A percentile compares a stretch with the other conserved stretches of the same genome.
Evolutionary conservation across 2,888 invertebrate species (phyloP).

Genomic region (Gandaritis pyraliata): DNA sequence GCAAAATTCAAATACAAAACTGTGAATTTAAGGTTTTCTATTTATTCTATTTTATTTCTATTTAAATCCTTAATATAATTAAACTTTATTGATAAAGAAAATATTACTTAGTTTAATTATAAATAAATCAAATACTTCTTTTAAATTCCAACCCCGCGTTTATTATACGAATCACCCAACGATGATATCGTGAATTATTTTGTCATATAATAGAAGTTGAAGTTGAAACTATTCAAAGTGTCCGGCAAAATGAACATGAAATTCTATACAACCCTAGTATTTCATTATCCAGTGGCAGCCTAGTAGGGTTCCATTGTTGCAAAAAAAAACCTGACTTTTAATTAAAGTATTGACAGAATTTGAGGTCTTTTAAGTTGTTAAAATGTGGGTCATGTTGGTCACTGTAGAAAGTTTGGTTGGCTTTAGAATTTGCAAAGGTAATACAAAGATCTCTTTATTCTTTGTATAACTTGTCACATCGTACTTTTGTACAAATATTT

Average conservation of each 20-base stretch:
- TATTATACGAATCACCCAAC: no score
- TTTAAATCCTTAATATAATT: no score
- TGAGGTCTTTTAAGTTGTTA: constrained; percentile 21
- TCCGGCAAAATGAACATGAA: constrained; percentile 1
- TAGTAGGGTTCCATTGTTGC: constrained; percentile 45
- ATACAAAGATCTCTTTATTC: neutral
- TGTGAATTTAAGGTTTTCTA: no score
- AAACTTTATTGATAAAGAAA: no score
- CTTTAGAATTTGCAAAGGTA: constrained; percentile 25
- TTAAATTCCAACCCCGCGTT: no score
- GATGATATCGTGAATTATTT: no score
- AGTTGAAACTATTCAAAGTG: neutral
- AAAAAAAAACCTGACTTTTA: constrained; percentile 47
- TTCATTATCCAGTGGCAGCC: constrained; percentile 40
- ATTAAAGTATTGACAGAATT: constrained; percentile 40
- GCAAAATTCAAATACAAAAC: no score
- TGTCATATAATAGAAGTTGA: no score
- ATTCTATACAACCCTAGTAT: constrained; percentile 18
- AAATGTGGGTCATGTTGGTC: constrained; percentile 37
- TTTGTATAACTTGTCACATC: neutral
- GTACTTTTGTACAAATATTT: neutral
- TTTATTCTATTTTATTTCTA: no score
- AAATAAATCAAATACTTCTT: no score
- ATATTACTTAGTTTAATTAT: no score
- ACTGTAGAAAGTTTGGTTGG: constrained; percentile 32